Evolutionary conservation across 2,797 vertebrate species (phyloP).

Genomic region (Scolopax rusticola): DNA sequence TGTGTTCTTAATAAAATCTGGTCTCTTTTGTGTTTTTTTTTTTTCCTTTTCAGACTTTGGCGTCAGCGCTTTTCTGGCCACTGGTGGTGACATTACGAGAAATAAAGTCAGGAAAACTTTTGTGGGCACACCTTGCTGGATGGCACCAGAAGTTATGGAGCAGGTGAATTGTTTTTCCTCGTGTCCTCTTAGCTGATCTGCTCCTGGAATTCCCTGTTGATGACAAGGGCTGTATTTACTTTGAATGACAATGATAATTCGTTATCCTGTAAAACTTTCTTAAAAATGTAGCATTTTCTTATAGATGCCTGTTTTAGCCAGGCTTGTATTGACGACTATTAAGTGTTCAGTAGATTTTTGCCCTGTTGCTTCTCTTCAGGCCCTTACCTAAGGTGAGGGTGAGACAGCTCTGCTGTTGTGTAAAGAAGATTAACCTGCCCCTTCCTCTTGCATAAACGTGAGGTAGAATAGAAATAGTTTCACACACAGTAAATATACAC

Average conservation of each 20-base stretch:
- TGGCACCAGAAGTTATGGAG: constrained; percentile 98
- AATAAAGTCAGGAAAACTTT: constrained; percentile 97
- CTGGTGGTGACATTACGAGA: constrained; percentile 94
- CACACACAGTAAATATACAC: background rate
- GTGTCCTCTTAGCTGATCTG: background rate
- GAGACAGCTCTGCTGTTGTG: background rate
- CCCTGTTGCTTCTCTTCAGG: background rate
- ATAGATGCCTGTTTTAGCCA: background rate
- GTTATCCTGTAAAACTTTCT: background rate
- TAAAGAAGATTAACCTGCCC: background rate
- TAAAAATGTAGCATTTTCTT: background rate
- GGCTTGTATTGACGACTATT: background rate
- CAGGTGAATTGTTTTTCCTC: constrained; percentile 81
- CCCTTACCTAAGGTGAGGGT: background rate
- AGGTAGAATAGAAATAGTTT: background rate
- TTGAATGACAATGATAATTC: background rate
- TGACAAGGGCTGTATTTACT: background rate
- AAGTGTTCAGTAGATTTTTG: background rate
- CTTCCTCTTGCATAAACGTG: background rate
- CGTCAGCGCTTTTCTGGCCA: constrained; percentile 94
- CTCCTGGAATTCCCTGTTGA: background rate
- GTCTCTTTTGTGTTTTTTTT: background rate
- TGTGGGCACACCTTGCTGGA: constrained; percentile 97
- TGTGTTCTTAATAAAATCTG: background rate
- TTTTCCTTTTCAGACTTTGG: constrained; percentile 87